Conservation (phyloP, 2,888 invertebrate species). For the Bhutanitis thaidina region DNA sequence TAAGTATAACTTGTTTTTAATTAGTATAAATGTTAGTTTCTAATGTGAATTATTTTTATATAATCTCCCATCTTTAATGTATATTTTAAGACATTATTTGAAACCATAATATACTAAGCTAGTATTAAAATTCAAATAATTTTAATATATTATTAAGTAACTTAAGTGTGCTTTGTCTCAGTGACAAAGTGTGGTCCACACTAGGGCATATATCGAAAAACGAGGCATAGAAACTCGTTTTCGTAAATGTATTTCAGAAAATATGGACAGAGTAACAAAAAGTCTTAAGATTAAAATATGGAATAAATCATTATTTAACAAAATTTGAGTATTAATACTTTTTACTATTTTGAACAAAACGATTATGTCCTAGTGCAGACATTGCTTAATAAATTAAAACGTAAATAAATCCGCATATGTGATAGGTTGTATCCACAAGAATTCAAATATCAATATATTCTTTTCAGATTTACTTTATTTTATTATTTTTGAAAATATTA, state of each 20-base stretch:
- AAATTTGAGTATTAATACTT: too few relatives aligned
- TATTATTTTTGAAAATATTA: too few relatives aligned
- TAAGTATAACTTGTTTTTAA: slow-evolving; percentile 34
- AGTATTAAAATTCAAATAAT: slow-evolving; percentile 13
- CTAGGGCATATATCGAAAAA: neutral
- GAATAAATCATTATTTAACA: too few relatives aligned
- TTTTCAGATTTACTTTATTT: too few relatives aligned
- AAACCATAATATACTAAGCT: slow-evolving; percentile 6
- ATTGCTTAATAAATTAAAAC: too few relatives aligned
- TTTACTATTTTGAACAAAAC: too few relatives aligned
- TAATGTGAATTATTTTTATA: slow-evolving; percentile 25
- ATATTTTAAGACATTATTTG: slow-evolving; percentile 17
- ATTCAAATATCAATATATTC: neutral
- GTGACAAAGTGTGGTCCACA: neutral
- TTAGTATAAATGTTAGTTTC: slow-evolving; percentile 20
- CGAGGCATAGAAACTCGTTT: neutral
- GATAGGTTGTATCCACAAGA: too few relatives aligned
- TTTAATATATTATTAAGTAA: slow-evolving; percentile 10
- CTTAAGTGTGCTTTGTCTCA: slow-evolving; percentile 6
- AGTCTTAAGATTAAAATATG: too few relatives aligned
- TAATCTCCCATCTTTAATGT: slow-evolving; percentile 8
- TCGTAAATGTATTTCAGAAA: too few relatives aligned
- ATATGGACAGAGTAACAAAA: too few relatives aligned
- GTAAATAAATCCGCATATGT: too few relatives aligned
- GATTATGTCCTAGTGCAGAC: too few relatives aligned